Evolutionary conservation across 2,113 vertebrate species (phyloP), one percentile per base, ranked within the genome.

Genomic region (Lepisosteus oculatus): DNA sequence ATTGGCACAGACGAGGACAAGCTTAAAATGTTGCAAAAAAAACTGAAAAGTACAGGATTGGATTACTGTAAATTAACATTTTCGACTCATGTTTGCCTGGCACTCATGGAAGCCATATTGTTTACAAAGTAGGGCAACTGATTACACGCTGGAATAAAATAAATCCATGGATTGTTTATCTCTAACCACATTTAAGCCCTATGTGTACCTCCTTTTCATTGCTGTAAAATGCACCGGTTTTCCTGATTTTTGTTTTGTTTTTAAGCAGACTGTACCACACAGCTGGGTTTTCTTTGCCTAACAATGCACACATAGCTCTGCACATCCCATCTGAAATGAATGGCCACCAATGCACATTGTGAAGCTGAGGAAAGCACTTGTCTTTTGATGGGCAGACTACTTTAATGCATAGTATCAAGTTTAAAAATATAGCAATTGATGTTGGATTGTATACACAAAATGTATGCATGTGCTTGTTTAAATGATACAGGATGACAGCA

Each of bases 61-160:
- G 72, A 64, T 64, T 74, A 61, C 42, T 61, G 65, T 17, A 44
- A 8, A 44, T 13, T 3, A 62, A 62, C 11, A 12, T 41, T 64
- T 45, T 44, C 4, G 68, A 61, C 12, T 17, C 42, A 9, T 15
- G 11, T 69, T 57, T 17, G 14, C 12, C 14, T 29, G 42, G 69
- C 59, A 14, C 44, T 71, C 55, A 13, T 41, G 55, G 43, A 67
- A 67, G 65, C 72, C 65, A 51, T 55, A 59, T 61, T 63, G 61
- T n/a, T 51, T 29, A 61, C 67, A 64, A 69, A 74, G 59, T 69
- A 55, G 67, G 67, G 67, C 61, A 68, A 61, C 56, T 55, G 72
- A 74, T 74, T 68, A 68, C 9, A 57, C 51, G 41, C 41, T 17
- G 43, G 43, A 14, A 12, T 12, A 4, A 41, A 45, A 47, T 63